Evolutionary conservation across 2,113 vertebrate genomes (phyloP), one percentile per base, ranked within the genome.

Genomic region (Semicossyphus pulcher): DNA sequence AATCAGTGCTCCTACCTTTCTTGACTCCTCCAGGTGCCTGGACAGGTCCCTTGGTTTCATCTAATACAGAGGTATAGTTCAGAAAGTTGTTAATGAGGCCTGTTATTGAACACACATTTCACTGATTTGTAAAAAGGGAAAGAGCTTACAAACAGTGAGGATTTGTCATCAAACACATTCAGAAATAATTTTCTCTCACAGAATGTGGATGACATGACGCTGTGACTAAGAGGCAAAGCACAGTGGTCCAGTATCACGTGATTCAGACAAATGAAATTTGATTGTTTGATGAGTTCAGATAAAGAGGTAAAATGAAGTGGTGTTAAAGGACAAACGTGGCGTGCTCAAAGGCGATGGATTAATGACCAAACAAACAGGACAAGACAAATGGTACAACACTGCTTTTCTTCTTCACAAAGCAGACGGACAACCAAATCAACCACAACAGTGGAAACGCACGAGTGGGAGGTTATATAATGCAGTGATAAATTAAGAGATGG

Each of bases 21-120:
- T 91, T 96, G 72, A 95, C 96, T 75, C 95, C 93, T 76, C 95
- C 96, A 8, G 97, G 97, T 54, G 92, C 63, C 48, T 94, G 89
- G 57, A 98, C 93, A 0, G 97, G 96, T 72, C 87, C 93, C 49
- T 93, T 94, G 83, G 89, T 86, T 84, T 88, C 89, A 85, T 94
- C 95, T 92, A 93, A 68, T 28, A 90, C 83, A 84, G 80, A 91
- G 44, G 86, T 45, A 83, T 39, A 81, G 45, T 52, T 72, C 59
- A 87, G 49, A 90, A 49, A 51, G 29, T 42, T 4, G 42, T 83
- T 83, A 59, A 58, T 76, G 29, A 60, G 59, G 26, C 1, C 7
- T 54, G 20, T 14, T 37, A 45, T 26, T 15, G 9, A 47, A 80
- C 8, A 79, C 3, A 57, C 65, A 11, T 25, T 54, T 45, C 10